Evolutionary conservation across 2,797 vertebrate species (phyloP).

Genomic region (Luscinia megarhynchos): DNA sequence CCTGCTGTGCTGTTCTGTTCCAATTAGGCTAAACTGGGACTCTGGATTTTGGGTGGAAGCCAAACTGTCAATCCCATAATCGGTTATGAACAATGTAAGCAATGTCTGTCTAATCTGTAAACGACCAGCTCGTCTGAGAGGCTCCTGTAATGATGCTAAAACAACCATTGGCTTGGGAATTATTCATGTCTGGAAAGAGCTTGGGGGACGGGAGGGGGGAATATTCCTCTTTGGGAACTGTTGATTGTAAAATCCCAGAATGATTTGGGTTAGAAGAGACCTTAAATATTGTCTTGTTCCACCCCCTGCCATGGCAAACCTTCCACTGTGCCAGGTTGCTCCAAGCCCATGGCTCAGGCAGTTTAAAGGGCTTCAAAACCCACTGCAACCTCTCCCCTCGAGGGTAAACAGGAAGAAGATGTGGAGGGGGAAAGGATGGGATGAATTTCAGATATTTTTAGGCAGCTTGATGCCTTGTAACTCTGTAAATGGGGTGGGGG

Average conservation of each 20-base stretch:
- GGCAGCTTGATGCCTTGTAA: neutral
- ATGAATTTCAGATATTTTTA: neutral
- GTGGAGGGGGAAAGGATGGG: too few species aligned
- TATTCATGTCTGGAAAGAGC: neutral
- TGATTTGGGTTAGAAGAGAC: neutral
- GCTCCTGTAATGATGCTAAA: constrained; percentile 34
- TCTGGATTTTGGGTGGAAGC: constrained; percentile 43
- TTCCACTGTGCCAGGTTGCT: neutral
- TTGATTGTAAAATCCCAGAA: neutral
- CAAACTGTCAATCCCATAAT: constrained; percentile 57
- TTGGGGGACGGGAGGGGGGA: fast-evolving
- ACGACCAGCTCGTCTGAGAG: constrained; percentile 35
- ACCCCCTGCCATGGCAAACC: neutral
- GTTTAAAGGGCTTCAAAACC: neutral
- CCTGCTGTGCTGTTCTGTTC: neutral
- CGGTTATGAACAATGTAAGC: constrained; percentile 41
- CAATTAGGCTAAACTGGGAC: constrained; percentile 25
- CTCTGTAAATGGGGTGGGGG: neutral
- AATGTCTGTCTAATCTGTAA: constrained; percentile 50
- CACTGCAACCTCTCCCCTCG: neutral
- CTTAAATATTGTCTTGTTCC: neutral
- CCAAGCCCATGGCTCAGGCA: neutral
- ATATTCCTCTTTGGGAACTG: neutral
- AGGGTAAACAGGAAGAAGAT: neutral
- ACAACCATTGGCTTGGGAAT: constrained; percentile 3